Evolutionary conservation across 1,140 invertebrate species (phyloP), one percentile per base, ranked within the genome.

Genomic region (Drosophila erecta): DNA sequence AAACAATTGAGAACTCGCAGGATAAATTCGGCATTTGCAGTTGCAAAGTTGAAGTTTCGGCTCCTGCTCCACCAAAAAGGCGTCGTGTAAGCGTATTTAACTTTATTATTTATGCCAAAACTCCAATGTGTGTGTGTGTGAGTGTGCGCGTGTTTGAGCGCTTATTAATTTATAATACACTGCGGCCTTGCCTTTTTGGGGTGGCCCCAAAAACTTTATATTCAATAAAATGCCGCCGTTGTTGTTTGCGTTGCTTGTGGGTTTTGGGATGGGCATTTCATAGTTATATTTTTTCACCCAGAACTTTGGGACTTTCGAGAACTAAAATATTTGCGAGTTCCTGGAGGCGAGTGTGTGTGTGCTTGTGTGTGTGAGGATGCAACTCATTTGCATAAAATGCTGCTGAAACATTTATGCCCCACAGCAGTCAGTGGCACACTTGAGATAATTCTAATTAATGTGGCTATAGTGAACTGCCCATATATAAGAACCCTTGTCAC

Each of bases 91-190:
- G 79, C 84, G 84, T 87, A 87, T 87, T 87, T 89, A 87, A 87
- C 83, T 87, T 87, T 87, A 86, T 86, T 86, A 86, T 86, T 86
- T 86, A 86, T 86, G 83, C 83, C 85, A 27, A 74, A 65, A 60
- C 64, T 71, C 60, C 47, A 33, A 12, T 56, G 27, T 46, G 46
- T 43, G 56, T 54, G 76, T 44, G 35, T 55, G 41, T 49, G 41
- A 51, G 56, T 11, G 50, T 51, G 66, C 53, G 44, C 44, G 76
- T 49, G 76, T 79, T 80, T 59, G 74, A 70, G 74, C 77, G 81
- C 83, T 87, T 89, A 87, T 87, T 87, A 87, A 87, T 87, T 87
- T 87, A 87, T 87, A 87, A 87, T 87, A 87, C 83, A 87, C 84
- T 89, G 79, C 84, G 81, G 80, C 80, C 80, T 75, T 83, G 79